phyloP scores from a whole-genome alignment of 2,113 vertebrate species.

The Burhinus oedicnemus region DNA sequence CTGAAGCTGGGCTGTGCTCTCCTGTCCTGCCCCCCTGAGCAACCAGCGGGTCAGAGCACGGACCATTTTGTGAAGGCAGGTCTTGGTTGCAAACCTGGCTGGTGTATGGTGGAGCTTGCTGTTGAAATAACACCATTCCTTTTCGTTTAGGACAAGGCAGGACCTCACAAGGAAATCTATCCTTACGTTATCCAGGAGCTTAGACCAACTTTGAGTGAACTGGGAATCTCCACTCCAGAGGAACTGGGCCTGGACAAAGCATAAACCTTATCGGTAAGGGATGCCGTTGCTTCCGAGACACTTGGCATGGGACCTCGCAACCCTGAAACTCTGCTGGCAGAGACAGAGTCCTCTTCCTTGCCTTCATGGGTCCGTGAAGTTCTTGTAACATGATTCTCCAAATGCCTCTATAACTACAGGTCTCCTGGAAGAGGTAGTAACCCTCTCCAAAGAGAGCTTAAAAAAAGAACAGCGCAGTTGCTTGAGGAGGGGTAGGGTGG shows the following conservation, averaged over 20 bases:
- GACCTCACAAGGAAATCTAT: conserved; percentile 95
- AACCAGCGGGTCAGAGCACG: neutral
- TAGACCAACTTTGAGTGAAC: conserved; percentile 90
- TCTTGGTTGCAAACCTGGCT: neutral
- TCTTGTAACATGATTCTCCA: neutral
- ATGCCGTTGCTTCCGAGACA: neutral
- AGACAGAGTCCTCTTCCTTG: neutral
- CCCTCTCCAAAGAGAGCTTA: neutral
- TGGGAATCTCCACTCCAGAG: conserved; percentile 97
- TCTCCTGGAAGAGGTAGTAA: neutral
- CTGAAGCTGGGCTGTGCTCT: neutral
- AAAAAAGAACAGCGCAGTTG: neutral
- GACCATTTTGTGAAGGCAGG: rapidly evolving
- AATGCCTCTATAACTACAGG: neutral
- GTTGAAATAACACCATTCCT: neutral
- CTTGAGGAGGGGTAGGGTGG: neutral
- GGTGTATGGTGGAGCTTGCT: neutral
- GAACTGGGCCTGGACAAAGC: conserved; percentile 91
- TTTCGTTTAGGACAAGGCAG: conserved; percentile 89
- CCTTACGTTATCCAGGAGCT: conserved; percentile 96
- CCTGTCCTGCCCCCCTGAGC: neutral
- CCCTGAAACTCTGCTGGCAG: neutral
- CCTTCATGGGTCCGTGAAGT: neutral
- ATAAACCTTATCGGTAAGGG: conserved; percentile 75
- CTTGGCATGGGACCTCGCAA: rapidly evolving